Percentiles rank a stretch among this genome's conserved stretches.
phyloP scores from a whole-genome alignment of 2,797 vertebrate species.

The Anolis apletophallus region DNA sequence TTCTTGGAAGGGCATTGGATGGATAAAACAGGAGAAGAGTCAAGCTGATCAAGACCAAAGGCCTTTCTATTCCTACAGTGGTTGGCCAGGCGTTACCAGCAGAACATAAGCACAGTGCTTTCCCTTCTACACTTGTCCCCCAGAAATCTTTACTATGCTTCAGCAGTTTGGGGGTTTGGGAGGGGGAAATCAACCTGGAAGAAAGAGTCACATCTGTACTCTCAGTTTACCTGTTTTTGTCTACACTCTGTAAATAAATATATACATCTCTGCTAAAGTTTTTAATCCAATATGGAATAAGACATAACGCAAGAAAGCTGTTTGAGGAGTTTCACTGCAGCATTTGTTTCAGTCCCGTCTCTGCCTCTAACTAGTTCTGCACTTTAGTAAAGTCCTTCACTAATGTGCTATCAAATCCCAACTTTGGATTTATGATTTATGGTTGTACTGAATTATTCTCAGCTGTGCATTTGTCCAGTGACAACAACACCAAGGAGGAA shows the following conservation, averaged over 20 bases:
- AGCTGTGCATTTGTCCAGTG: slow-evolving; percentile 1
- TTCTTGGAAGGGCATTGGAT: neutral
- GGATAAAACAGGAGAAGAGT: neutral
- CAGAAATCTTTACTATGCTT: neutral
- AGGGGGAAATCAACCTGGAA: neutral
- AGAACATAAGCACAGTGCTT: neutral
- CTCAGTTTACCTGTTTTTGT: neutral
- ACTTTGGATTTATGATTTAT: neutral
- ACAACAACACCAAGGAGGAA: neutral
- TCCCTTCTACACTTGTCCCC: neutral
- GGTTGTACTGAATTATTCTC: neutral
- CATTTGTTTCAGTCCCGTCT: neutral
- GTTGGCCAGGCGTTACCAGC: neutral
- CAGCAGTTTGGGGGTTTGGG: neutral
- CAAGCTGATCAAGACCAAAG: neutral
- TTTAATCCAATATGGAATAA: neutral
- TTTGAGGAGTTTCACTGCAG: neutral
- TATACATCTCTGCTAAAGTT: neutral
- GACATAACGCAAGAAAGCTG: neutral
- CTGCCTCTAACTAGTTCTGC: neutral
- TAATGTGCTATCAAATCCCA: neutral
- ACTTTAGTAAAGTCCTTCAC: neutral
- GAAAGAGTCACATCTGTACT: neutral
- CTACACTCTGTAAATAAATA: neutral
- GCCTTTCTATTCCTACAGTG: neutral